phyloP scores from a whole-genome alignment of 2,113 vertebrate species.

The Gobio gobio region DNA sequence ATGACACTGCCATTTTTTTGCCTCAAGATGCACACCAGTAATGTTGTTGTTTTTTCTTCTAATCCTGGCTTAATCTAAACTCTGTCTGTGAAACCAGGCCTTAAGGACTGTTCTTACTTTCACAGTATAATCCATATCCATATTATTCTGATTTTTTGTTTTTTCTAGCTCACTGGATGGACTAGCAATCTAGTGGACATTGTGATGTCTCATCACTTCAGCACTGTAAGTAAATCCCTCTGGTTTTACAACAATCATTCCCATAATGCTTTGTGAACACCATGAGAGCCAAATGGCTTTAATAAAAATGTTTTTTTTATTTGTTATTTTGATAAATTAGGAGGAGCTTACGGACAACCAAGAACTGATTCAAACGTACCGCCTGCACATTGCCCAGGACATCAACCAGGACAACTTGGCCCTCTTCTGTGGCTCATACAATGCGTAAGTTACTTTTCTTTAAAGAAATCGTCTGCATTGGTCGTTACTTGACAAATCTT shows the following conservation, averaged over 20 bases:
- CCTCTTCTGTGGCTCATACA: conserved; percentile 92
- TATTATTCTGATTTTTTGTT: neutral
- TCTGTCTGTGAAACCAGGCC: too few species aligned
- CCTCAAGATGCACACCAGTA: too few species aligned
- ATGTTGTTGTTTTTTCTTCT: too few species aligned
- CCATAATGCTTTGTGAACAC: neutral
- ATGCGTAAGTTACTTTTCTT: conserved; percentile 78
- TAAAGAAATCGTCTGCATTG: neutral
- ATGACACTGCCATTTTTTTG: too few species aligned
- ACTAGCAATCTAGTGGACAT: conserved; percentile 94
- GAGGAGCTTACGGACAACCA: conserved; percentile 93
- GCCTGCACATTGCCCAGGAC: conserved; percentile 93
- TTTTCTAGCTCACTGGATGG: conserved; percentile 89
- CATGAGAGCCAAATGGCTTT: neutral
- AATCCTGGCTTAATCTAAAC: too few species aligned
- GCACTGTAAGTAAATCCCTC: conserved; percentile 82
- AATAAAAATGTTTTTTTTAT: neutral
- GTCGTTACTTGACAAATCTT: neutral
- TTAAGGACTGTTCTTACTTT: neutral
- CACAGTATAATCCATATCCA: neutral
- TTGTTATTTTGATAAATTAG: conserved; percentile 66
- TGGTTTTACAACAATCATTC: neutral
- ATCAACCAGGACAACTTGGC: conserved; percentile 97
- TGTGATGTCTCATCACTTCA: conserved; percentile 94
- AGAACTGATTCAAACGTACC: conserved; percentile 96